Evolutionary conservation across 2,113 vertebrate species (phyloP), one percentile per base, ranked within the genome.

Genomic region (Platycercus adscitus): DNA sequence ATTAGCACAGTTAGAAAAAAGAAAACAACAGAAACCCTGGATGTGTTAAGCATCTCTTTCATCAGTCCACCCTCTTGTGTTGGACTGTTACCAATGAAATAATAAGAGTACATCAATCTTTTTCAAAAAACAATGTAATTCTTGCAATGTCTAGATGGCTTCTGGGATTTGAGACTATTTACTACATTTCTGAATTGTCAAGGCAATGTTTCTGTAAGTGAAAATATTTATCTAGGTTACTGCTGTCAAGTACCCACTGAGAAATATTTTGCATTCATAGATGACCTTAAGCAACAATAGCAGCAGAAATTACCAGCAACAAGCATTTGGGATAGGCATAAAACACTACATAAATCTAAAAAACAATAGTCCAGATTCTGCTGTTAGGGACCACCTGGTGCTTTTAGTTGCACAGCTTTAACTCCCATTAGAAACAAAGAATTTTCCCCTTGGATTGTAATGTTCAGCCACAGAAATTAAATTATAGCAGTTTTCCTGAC

Each of bases 221-320:
- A 96, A 97, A 97, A 93, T 95, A 84, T 96, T 96, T 97, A 94
- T 93, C 88, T 96, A 93, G 63, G 91, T 95, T 97, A 96, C 81
- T 92, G 94, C 85, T 96, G 92, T 96, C 66, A 91, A 96, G 72
- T 76, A 53, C 89, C 64, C 61, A 3, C 55, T 95, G 91, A 89
- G 80, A 91, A 94, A 91, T 29, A 71, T 94, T 96, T 96, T 90
- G 75, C 73, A 94, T 96, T 92, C 95, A 70, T 77, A 61, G 81
- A 86, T 94, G 81, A 94, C 93, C 89, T 93, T 86, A 86, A 94
- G 49, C 68, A 94, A 93, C 92, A 88, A 97, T 86, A 72, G 65
- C 47, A 71, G 86, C 50, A 96, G 91, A 94, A 96, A 88, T 92
- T 72, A 95, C 81, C 47, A 97, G 80, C 17, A 91, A 46, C 16